phyloP scores from a whole-genome alignment of 1,140 invertebrate species.

The Caerostris darwini region DNA sequence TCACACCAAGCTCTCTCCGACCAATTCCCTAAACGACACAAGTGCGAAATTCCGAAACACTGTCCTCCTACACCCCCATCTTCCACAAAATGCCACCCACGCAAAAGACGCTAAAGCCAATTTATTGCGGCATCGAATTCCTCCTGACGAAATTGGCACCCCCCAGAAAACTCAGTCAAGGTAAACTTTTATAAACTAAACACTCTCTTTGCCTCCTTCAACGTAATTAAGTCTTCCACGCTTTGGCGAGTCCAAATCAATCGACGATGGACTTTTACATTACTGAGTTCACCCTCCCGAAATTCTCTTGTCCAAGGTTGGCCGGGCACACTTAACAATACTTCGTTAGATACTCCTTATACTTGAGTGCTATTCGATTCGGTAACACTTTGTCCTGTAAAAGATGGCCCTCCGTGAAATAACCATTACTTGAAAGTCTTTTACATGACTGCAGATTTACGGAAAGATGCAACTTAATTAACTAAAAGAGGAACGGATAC shows the following conservation, averaged over 20 bases:
- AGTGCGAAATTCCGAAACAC: not conserved
- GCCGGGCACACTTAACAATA: not conserved
- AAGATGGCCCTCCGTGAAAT: not conserved
- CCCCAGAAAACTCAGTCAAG: not conserved
- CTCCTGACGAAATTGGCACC: not conserved
- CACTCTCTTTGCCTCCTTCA: not conserved
- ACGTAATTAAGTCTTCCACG: not conserved
- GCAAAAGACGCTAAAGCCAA: not conserved
- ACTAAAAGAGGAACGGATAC: not conserved
- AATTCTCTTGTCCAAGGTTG: not conserved
- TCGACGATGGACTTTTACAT: not conserved
- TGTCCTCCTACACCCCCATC: not conserved
- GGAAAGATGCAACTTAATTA: conserved; percentile 31
- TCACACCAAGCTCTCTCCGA: not conserved
- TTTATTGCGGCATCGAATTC: not conserved
- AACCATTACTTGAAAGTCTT: conserved; percentile 25
- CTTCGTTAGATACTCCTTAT: not conserved
- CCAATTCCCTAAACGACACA: not conserved
- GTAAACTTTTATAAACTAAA: conserved; percentile 37
- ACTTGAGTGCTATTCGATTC: not conserved
- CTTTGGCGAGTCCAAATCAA: not conserved
- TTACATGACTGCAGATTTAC: not conserved
- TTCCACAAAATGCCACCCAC: not conserved
- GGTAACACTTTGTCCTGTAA: not conserved
- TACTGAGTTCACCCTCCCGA: not conserved